phyloP scores from a whole-genome alignment of 2,113 vertebrate genomes.

The Bagarius yarrelli region DNA sequence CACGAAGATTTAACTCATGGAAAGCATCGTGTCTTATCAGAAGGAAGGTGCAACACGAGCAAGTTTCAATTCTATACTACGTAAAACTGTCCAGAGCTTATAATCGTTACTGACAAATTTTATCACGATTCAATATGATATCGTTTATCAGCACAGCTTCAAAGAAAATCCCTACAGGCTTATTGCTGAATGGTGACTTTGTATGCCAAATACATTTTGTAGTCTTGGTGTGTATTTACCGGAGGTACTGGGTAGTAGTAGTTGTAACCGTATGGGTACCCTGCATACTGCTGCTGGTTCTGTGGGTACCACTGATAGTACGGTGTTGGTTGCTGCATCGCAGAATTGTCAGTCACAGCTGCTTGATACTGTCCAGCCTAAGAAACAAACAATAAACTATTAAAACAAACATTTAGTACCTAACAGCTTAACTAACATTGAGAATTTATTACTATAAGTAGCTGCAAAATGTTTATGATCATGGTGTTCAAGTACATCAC shows the following conservation, averaged over 20 bases:
- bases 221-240: conserved; percentile 19
- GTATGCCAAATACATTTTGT: background rate
- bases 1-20: too few species aligned
- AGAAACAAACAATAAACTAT: conserved; percentile 5
- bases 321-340: conserved; percentile 79
- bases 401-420: background rate
- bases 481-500: background rate
- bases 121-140: too few species aligned
- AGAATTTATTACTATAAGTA: background rate
- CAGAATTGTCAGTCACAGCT: conserved; percentile 68
- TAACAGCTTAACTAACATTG: background rate
- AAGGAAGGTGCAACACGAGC: too few species aligned
- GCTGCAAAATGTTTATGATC: too few species aligned
- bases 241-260: conserved; percentile 48
- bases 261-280: conserved; percentile 78
- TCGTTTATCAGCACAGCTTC: too few species aligned
- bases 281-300: conserved; percentile 83
- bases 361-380: conserved; percentile 73
- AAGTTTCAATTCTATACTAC: too few species aligned
- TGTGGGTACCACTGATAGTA: conserved; percentile 86
- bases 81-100: too few species aligned
- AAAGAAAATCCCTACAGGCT: too few species aligned
- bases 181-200: too few species aligned
- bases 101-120: too few species aligned
- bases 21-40: too few species aligned